Evolutionary conservation across 1,140 invertebrate genomes (phyloP), one percentile per base, ranked within the genome.

Genomic region (Zaprionus vittiger): DNA sequence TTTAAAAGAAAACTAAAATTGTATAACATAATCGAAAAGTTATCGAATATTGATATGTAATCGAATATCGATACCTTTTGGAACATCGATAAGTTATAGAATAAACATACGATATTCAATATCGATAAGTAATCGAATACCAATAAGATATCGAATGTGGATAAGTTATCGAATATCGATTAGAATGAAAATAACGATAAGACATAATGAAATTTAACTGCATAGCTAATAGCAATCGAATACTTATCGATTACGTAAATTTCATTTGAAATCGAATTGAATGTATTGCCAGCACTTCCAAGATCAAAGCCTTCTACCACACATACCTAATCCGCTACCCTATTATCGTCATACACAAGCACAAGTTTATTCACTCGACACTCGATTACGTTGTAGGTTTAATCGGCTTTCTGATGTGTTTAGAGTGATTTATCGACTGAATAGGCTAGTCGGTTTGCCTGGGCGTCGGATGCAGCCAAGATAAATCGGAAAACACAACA

Each of bases 401-500:
- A 22, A 52, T 52, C 47, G 47, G 47, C 47, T 52, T 52, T 22
- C 20, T 5, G 47, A 17, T 20, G 20, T 52, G 47, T 20, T 52
- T 52, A 52, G 47, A 24, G 47, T 52, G 47, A 52, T 24, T 52
- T 52, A 52, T 52, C 47, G 47, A 52, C 17, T 52, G 20, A 47
- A 22, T 52, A 20, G 20, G 22, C 47, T 52, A 47, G 41, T 47
- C 41, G 7, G 20, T 52, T 52, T 9, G 47, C 4, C 9, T 52
- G 47, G 15, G 22, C 20, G 11, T 24, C 4, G 47, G 4, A 24
- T 22, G 47, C 20, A 52, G 20, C 20, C 22, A 20, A 52, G 47
- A 52, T 52, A 52, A 52, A 24, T 52, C 31, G 12, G 20, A 37
- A 60, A 60, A 38, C 7, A 47, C 41, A 47, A 22, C 61, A 63